Percentiles rank a stretch among this genome's conserved stretches.
These are phyloP conservation scores for Galago senegalensis DNA, from an alignment of 2,797 vertebrate species.

Conservation along the genomic window DNA sequence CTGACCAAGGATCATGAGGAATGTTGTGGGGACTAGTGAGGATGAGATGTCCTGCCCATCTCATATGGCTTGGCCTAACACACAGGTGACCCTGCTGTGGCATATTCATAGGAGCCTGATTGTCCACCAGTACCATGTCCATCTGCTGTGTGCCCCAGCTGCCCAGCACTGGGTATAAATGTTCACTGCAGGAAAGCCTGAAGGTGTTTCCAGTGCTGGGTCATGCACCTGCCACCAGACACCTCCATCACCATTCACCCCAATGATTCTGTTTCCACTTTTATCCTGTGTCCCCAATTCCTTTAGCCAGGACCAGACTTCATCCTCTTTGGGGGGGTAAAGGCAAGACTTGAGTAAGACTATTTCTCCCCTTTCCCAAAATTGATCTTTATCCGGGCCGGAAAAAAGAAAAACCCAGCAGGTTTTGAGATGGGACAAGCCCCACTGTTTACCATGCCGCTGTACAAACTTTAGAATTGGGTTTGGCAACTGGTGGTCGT, in stretches of 20 bases:
- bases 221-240: no score
- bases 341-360: background rate
- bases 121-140: background rate
- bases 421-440: background rate
- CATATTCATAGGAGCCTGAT: background rate
- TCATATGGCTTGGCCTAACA: background rate
- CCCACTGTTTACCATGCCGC: accelerated
- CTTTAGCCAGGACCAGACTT: background rate
- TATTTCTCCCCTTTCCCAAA: background rate
- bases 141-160: background rate
- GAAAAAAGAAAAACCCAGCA: background rate
- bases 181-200: background rate
- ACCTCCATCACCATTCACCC: accelerated
- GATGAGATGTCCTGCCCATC: background rate
- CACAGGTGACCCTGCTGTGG: background rate
- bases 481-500: background rate
- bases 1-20: background rate
- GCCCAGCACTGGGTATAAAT: background rate
- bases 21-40: background rate
- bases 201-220: background rate
- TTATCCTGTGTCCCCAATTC: background rate
- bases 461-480: background rate
- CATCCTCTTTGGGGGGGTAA: no score
- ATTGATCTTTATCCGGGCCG: background rate
- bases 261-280: accelerated